A percentile compares a stretch with the other conserved stretches of the same genome.
Conservation (phyloP, 2,113 vertebrate species). For the Plestiodon gilberti region DNA sequence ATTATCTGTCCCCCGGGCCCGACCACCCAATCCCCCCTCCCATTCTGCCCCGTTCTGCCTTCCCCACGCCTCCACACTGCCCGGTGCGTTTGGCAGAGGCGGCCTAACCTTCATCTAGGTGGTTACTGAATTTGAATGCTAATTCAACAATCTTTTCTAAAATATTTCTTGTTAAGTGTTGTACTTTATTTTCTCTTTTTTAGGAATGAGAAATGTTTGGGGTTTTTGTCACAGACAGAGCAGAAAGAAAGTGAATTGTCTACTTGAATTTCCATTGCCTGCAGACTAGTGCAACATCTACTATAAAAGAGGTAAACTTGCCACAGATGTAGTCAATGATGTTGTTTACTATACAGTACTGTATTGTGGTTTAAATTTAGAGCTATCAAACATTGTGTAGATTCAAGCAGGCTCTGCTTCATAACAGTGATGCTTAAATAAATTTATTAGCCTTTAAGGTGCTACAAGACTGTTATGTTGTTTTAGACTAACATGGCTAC, state of each 20-base stretch:
- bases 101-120: conserved; percentile 45
- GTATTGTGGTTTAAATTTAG: conserved; percentile 10
- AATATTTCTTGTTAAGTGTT: background rate
- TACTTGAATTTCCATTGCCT: conserved; percentile 63
- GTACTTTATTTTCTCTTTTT: conserved; percentile 37
- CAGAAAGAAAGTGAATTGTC: conserved; percentile 33
- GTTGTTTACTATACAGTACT: conserved; percentile 28
- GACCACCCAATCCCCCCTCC: no score
- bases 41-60: no score
- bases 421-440: no score
- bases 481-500: no score
- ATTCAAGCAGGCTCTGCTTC: background rate
- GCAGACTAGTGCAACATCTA: conserved; percentile 42
- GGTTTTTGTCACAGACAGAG: conserved; percentile 25
- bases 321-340: conserved; percentile 61
- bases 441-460: no score
- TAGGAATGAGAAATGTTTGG: background rate
- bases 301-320: conserved; percentile 57
- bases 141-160: conserved; percentile 48
- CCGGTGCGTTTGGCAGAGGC: no score
- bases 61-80: no score
- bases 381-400: conserved; percentile 57
- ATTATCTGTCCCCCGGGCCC: background rate
- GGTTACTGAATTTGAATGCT: conserved; percentile 38
- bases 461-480: no score